These are phyloP conservation scores for Phyllostomus hastatus DNA, from an alignment of 2,113 vertebrate species.

Conservation along the genomic window DNA sequence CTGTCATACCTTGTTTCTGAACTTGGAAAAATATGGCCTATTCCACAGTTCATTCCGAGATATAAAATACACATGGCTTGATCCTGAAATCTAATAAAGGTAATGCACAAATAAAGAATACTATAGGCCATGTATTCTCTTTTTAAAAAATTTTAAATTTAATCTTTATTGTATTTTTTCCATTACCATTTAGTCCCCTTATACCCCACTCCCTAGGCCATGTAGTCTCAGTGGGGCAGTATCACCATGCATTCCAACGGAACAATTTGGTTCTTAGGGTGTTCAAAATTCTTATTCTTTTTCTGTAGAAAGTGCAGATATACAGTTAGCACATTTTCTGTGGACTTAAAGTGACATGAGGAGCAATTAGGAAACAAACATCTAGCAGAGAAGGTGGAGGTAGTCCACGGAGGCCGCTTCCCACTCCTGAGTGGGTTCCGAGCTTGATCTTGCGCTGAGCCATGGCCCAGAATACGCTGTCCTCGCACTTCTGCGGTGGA, in stretches of 20 bases:
- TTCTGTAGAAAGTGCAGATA: neutral
- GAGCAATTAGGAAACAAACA: neutral
- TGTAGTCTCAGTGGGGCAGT: neutral
- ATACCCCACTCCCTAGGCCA: neutral
- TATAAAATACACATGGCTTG: neutral
- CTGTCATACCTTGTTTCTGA: neutral
- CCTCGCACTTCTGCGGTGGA: slow-evolving; percentile 88
- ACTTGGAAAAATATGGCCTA: neutral
- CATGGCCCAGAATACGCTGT: slow-evolving; percentile 88
- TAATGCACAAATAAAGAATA: neutral
- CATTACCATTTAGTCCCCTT: too few relatives aligned
- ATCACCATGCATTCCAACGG: neutral
- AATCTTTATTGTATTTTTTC: too few relatives aligned
- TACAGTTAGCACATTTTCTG: neutral
- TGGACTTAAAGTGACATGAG: neutral
- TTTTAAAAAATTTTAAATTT: too few relatives aligned
- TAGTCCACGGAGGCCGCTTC: neutral
- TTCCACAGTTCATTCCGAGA: neutral
- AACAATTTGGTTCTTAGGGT: neutral
- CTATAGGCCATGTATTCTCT: neutral
- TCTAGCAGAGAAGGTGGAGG: neutral
- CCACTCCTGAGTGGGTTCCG: neutral
- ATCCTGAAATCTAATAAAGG: neutral
- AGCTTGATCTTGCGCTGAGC: neutral
- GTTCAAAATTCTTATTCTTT: neutral